Conservation (phyloP, 2,113 vertebrate genomes). For the Oryzias curvinotus region DNA sequence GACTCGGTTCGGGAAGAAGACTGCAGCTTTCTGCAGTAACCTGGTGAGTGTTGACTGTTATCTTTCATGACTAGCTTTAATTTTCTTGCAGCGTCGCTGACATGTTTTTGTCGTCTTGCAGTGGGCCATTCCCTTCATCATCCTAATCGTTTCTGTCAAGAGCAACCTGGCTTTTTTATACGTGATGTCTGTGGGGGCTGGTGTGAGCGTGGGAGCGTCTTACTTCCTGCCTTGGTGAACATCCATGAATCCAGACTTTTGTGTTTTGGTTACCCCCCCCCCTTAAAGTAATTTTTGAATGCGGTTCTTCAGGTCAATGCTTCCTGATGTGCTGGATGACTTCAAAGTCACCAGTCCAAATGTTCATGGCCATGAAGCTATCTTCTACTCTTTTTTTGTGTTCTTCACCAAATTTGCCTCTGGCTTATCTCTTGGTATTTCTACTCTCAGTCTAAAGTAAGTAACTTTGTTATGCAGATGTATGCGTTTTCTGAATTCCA, state of each 20-base stretch:
- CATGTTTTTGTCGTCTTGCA: constrained; percentile 46
- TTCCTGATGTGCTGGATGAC: constrained; percentile 91
- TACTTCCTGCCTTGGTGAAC: constrained; percentile 92
- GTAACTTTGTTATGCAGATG: constrained; percentile 32
- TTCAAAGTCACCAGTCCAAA: constrained; percentile 88
- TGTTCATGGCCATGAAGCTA: constrained; percentile 83
- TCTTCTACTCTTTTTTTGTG: constrained; percentile 97
- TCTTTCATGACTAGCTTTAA: too few relatives aligned
- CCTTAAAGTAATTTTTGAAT: not conserved
- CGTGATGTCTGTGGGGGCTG: constrained; percentile 82
- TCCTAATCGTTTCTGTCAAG: constrained; percentile 77
- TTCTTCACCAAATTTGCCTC: constrained; percentile 97
- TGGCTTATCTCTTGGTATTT: constrained; percentile 90
- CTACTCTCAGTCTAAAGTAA: constrained; percentile 92
- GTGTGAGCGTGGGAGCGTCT: constrained; percentile 87
- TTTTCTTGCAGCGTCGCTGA: not conserved
- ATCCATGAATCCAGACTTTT: not conserved
- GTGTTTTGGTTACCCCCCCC: not conserved
- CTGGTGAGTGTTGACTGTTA: not conserved
- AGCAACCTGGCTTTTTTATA: constrained; percentile 84
- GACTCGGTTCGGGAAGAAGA: constrained; percentile 92
- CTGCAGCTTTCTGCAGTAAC: constrained; percentile 85
- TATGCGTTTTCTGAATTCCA: not conserved
- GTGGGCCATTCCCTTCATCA: constrained; percentile 92
- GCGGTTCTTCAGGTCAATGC: constrained; percentile 87